Percentiles rank a stretch among this genome's conserved stretches.
Conservation (phyloP, 2,888 invertebrate genomes). For the Dioctria linearis region DNA sequence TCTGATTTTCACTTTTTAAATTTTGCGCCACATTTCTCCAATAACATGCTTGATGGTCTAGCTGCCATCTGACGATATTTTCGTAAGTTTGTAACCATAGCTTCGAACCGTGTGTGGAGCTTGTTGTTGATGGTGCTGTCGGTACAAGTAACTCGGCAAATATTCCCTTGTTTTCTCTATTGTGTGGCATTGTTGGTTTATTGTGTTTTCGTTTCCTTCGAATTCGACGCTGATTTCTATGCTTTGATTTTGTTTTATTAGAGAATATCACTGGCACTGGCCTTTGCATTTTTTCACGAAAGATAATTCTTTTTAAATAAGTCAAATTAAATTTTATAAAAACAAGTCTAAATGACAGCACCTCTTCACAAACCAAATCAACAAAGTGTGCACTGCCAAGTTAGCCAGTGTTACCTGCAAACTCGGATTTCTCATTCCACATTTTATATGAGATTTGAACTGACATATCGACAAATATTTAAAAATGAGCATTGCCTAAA, state of each 20-base stretch:
- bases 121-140: background rate
- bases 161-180: background rate
- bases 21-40: slow-evolving; percentile 51
- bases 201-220: slow-evolving; percentile 2
- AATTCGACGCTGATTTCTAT: background rate
- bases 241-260: slow-evolving; percentile 8
- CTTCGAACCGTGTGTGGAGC: background rate
- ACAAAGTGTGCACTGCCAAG: too few relatives aligned
- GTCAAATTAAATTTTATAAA: too few relatives aligned
- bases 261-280: background rate
- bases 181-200: background rate
- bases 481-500: too few relatives aligned
- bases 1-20: slow-evolving; percentile 47
- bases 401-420: too few relatives aligned
- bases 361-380: background rate
- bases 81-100: slow-evolving; percentile 55
- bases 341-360: background rate
- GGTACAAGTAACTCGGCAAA: background rate
- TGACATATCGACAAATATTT: too few relatives aligned
- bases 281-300: slow-evolving; percentile 12
- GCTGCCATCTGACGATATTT: slow-evolving; percentile 55
- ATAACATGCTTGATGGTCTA: slow-evolving; percentile 45
- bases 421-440: too few relatives aligned
- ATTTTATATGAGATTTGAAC: too few relatives aligned
- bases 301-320: background rate